Conservation (phyloP, 2,113 vertebrate species). For the Peromyscus maniculatus region DNA sequence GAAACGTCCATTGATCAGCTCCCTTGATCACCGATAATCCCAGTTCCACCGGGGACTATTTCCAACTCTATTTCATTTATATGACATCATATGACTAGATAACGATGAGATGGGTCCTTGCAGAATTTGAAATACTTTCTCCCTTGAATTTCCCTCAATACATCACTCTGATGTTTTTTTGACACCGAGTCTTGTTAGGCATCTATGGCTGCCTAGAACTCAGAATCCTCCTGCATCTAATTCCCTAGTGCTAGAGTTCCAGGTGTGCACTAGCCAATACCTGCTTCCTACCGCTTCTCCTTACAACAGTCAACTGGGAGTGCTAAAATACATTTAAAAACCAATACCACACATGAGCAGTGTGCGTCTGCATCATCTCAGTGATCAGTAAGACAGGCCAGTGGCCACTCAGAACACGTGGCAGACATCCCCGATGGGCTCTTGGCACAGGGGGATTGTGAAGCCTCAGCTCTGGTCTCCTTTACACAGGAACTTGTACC, state of each 20-base stretch:
- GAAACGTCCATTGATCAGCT: neutral
- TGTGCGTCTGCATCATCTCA: neutral
- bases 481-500: conserved; percentile 64
- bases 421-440: neutral
- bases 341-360: conserved; percentile 11
- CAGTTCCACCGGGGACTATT: neutral
- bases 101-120: conserved; percentile 33
- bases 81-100: neutral
- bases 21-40: neutral
- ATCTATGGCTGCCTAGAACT: neutral
- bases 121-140: conserved; percentile 41
- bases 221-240: neutral
- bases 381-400: neutral
- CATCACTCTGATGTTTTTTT: neutral
- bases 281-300: neutral
- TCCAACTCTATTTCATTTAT: neutral
- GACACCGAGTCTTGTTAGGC: neutral
- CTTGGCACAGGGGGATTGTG: neutral
- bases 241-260: neutral
- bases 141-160: conserved; percentile 43
- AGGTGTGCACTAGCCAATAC: too few species aligned
- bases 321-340: neutral
- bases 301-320: conserved; percentile 19
- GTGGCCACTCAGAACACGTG: neutral
- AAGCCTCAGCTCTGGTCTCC: conserved; percentile 35